phyloP scores from a whole-genome alignment of 2,113 vertebrate species.

The Campylomormyrus numenius region DNA sequence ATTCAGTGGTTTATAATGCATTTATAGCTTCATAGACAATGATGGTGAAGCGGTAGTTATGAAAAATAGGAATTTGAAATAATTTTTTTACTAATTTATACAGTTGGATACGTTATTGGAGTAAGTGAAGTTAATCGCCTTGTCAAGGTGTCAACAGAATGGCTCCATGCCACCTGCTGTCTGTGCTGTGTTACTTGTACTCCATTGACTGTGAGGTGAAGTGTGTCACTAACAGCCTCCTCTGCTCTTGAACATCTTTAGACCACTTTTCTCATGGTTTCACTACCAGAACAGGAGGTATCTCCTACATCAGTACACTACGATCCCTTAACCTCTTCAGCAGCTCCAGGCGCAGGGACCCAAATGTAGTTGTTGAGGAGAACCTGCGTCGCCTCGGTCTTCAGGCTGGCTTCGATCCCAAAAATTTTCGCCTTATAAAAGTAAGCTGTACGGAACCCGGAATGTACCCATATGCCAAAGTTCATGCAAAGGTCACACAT shows the following conservation, averaged over 20 bases:
- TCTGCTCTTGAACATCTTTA: slow-evolving; percentile 32
- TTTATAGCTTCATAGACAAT: neutral
- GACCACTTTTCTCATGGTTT: slow-evolving; percentile 83
- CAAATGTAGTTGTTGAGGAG: slow-evolving; percentile 68
- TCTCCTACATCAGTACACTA: slow-evolving; percentile 74
- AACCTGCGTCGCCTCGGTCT: slow-evolving; percentile 73
- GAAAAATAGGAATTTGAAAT: neutral
- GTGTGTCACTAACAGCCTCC: neutral
- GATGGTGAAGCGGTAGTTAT: neutral
- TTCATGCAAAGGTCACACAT: neutral
- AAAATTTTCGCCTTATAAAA: slow-evolving; percentile 69
- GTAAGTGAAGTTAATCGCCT: neutral
- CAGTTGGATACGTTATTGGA: neutral
- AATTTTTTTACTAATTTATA: neutral
- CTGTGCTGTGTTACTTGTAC: neutral
- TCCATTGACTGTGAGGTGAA: neutral
- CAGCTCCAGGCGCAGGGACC: slow-evolving; percentile 74
- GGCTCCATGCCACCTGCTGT: neutral
- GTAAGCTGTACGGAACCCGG: slow-evolving; percentile 44
- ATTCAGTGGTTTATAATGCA: neutral
- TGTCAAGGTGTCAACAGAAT: neutral
- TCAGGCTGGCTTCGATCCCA: slow-evolving; percentile 70
- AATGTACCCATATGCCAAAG: neutral
- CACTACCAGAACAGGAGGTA: slow-evolving; percentile 77
- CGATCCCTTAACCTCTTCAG: slow-evolving; percentile 86